Percentiles rank a stretch among this genome's conserved stretches.
Conservation (phyloP, 2,113 vertebrate species). For the Spheniscus mendiculus region DNA sequence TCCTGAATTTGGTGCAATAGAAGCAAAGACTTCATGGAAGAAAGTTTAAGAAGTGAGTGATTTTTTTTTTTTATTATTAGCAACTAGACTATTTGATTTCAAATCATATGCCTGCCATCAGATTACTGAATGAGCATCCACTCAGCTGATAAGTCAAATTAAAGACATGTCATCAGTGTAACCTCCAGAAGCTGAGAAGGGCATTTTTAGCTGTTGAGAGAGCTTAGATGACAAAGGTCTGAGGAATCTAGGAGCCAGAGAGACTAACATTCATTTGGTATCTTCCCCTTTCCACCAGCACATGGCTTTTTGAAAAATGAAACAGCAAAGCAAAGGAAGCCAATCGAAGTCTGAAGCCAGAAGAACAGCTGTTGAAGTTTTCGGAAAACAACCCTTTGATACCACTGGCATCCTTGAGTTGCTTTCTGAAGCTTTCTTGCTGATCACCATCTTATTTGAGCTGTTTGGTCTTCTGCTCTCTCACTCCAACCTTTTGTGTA, state of each 20-base stretch:
- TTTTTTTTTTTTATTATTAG: neutral
- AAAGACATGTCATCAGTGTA: neutral
- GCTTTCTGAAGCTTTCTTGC: neutral
- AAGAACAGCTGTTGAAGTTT: neutral
- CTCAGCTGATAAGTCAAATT: neutral
- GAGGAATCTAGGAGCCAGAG: neutral
- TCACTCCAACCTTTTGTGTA: neutral
- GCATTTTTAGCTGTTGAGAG: neutral
- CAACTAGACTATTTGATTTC: neutral
- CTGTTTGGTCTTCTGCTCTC: neutral
- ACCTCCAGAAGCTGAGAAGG: neutral
- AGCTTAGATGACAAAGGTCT: neutral
- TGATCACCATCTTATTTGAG: neutral
- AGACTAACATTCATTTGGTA: neutral
- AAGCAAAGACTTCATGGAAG: neutral
- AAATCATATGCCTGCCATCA: neutral
- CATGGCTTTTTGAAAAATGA: neutral
- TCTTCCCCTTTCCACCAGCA: neutral
- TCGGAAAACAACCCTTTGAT: neutral
- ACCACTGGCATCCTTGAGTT: neutral
- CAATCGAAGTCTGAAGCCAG: neutral
- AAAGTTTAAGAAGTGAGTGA: neutral
- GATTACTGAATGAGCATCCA: neutral
- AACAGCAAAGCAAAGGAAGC: neutral
- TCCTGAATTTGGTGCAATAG: neutral